A percentile compares a stretch with the other conserved stretches of the same genome.
phyloP scores from a whole-genome alignment of 2,113 vertebrate genomes.

The Barbus barbus region DNA sequence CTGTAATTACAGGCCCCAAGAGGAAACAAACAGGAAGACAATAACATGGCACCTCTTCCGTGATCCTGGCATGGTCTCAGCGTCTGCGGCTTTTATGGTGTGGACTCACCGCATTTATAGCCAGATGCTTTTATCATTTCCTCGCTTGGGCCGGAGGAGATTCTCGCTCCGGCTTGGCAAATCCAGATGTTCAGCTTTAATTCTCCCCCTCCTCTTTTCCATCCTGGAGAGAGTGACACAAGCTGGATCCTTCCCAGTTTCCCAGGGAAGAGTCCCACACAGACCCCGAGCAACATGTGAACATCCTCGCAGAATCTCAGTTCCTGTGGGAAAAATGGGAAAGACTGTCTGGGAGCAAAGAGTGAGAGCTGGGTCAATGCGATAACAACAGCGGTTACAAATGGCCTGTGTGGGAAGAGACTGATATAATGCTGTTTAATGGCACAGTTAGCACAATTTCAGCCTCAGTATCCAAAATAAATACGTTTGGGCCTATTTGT shows the following conservation, averaged over 20 bases:
- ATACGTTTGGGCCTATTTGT: neutral
- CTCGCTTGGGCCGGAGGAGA: neutral
- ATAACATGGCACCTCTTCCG: conserved; percentile 56
- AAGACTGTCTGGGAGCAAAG: conserved; percentile 36
- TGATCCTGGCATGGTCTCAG: neutral
- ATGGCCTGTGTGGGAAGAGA: conserved; percentile 16
- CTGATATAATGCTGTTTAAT: neutral
- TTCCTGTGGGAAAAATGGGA: conserved; percentile 54
- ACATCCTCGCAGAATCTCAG: conserved; percentile 2
- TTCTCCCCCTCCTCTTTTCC: conserved; percentile 31
- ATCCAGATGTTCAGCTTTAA: conserved; percentile 36
- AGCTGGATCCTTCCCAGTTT: conserved; percentile 37
- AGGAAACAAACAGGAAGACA: conserved; percentile 56
- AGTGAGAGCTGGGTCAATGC: conserved; percentile 44
- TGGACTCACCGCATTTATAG: conserved; percentile 2
- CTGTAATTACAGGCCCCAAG: conserved; percentile 48
- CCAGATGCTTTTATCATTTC: neutral
- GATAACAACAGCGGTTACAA: neutral
- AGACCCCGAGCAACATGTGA: conserved; percentile 22
- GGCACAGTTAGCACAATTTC: neutral
- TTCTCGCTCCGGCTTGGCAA: neutral
- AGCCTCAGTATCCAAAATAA: conserved; percentile 13
- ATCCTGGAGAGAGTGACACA: conserved; percentile 11
- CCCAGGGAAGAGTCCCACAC: conserved; percentile 21
- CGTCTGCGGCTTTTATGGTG: neutral